A percentile compares a stretch with the other conserved stretches of the same genome.
phyloP scores from a whole-genome alignment of 2,797 vertebrate species.

The Poeciliopsis turneri region DNA sequence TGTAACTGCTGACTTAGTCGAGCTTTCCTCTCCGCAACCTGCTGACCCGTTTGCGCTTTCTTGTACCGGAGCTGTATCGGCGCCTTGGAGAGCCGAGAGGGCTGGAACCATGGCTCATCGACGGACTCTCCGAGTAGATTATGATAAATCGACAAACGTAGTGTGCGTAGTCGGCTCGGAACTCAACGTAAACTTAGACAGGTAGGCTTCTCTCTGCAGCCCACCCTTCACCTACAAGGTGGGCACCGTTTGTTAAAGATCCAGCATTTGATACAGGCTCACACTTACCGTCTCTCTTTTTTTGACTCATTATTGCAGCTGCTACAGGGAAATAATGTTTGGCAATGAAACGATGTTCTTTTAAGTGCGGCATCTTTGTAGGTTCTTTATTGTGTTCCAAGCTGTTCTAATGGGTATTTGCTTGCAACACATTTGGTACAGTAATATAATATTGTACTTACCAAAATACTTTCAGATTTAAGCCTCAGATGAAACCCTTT shows the following conservation, averaged over 20 bases:
- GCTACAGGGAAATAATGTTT: not conserved
- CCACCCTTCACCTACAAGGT: not conserved
- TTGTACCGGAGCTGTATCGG: not conserved
- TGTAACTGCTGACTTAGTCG: slow-evolving; percentile 1
- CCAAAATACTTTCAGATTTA: not conserved
- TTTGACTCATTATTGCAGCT: not conserved
- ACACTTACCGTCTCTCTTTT: not conserved
- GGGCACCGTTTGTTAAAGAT: not conserved
- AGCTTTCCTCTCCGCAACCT: not conserved
- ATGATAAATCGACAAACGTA: slow-evolving; percentile 69
- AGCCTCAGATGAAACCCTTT: not conserved
- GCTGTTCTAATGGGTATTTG: not conserved
- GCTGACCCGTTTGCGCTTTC: not conserved
- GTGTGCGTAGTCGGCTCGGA: slow-evolving; percentile 84
- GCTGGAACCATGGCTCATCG: slow-evolving; percentile 67
- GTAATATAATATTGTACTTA: not conserved
- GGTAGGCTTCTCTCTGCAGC: slow-evolving; percentile 68
- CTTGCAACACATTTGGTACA: not conserved
- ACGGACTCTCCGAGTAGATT: slow-evolving; percentile 85
- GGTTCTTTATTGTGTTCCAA: not conserved
- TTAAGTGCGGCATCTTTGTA: not conserved
- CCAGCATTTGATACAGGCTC: not conserved
- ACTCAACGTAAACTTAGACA: slow-evolving; percentile 79
- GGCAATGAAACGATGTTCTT: not conserved
- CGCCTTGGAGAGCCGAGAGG: not conserved